These are phyloP conservation scores for Drosophila mauritiana DNA, from an alignment of 1,140 invertebrate species.

Conservation along the genomic window DNA sequence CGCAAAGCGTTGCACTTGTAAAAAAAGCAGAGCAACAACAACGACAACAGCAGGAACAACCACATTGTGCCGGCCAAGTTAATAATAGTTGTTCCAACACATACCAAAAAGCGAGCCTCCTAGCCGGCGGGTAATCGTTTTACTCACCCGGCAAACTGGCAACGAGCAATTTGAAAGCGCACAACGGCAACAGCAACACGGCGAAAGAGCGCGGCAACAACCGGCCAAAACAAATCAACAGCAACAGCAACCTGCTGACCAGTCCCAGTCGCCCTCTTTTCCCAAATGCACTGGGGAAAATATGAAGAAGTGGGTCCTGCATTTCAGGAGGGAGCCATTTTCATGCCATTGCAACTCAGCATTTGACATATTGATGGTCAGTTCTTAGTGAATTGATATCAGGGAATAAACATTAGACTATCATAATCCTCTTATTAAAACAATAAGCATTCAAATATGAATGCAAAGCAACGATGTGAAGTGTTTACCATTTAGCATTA, in stretches of 20 bases:
- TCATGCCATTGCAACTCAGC: too few species aligned
- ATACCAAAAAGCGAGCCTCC: slow-evolving; percentile 71
- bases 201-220: slow-evolving; percentile 37
- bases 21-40: slow-evolving; percentile 30
- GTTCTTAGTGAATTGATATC: too few species aligned
- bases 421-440: too few species aligned
- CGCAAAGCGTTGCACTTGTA: slow-evolving; percentile 60
- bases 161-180: slow-evolving; percentile 72
- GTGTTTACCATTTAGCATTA: too few species aligned
- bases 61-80: slow-evolving; percentile 49
- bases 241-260: slow-evolving; percentile 72
- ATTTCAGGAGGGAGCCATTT: too few species aligned
- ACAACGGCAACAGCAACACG: slow-evolving; percentile 51
- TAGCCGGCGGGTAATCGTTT: slow-evolving; percentile 83
- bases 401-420: too few species aligned
- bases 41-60: slow-evolving; percentile 34
- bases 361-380: too few species aligned
- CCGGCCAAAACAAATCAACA: slow-evolving; percentile 68
- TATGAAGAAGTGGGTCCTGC: too few species aligned
- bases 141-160: slow-evolving; percentile 74
- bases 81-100: slow-evolving; percentile 83
- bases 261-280: slow-evolving; percentile 40
- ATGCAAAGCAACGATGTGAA: too few species aligned
- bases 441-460: too few species aligned
- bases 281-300: slow-evolving; percentile 16